Percentiles rank a stretch among this genome's conserved stretches.
These are phyloP conservation scores for Camponotus floridanus DNA, from an alignment of 1,140 invertebrate genomes.

Conservation along the genomic window DNA sequence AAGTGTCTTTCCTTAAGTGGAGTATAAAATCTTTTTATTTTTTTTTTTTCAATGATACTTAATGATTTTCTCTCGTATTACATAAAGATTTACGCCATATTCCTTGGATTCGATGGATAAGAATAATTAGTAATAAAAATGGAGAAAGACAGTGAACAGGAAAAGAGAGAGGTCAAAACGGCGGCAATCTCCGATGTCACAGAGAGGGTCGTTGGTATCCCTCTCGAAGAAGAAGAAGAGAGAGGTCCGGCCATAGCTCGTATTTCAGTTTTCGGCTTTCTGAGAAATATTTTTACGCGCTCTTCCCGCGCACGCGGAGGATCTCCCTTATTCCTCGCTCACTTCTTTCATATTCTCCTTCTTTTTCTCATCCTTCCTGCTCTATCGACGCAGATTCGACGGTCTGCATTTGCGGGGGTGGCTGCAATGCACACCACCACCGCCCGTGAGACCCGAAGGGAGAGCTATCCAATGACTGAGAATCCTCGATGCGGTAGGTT, in stretches of 20 bases:
- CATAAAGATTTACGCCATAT: neutral
- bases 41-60: too few species aligned
- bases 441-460: neutral
- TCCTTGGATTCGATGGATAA: neutral
- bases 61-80: neutral
- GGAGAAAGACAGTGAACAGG: neutral
- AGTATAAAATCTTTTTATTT: too few species aligned
- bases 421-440: constrained; percentile 50
- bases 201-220: constrained; percentile 67
- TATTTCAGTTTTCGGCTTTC: constrained; percentile 79
- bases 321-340: neutral
- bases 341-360: neutral
- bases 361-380: constrained; percentile 7
- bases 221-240: constrained; percentile 34
- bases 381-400: constrained; percentile 9
- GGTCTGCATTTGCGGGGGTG: constrained; percentile 46
- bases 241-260: constrained; percentile 64
- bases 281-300: constrained; percentile 65
- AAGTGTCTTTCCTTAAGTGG: too few species aligned
- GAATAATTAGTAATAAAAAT: constrained; percentile 5
- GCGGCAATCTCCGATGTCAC: constrained; percentile 78
- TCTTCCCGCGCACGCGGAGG: neutral
- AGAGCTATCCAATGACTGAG: constrained; percentile 55
- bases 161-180: constrained; percentile 65
- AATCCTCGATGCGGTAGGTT: constrained; percentile 30